These are phyloP conservation scores for Melikaiella ostensackeni DNA, from an alignment of 2,888 invertebrate genomes.

Conservation along the genomic window DNA sequence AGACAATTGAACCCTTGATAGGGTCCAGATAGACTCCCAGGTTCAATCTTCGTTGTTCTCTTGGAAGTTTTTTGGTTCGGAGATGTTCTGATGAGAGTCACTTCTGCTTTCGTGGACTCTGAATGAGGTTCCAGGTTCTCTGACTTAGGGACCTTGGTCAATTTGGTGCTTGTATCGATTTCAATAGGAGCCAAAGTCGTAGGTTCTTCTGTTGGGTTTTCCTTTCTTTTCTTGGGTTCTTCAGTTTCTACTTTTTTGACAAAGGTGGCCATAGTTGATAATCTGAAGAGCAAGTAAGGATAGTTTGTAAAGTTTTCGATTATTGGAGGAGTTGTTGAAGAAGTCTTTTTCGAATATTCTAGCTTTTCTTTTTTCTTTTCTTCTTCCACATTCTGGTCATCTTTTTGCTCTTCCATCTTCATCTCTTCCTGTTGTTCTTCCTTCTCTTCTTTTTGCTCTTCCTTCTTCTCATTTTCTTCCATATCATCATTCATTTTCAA, in stretches of 20 bases:
- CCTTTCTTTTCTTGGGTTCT: not conserved
- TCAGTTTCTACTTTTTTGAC: not conserved
- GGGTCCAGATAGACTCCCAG: conserved; percentile 43
- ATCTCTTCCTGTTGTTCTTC: not conserved
- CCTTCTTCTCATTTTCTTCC: not conserved
- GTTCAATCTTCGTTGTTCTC: conserved; percentile 39
- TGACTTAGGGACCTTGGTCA: conserved; percentile 30
- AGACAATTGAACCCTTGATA: conserved; percentile 79
- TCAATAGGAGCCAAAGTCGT: not conserved
- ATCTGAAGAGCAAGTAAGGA: conserved; percentile 57
- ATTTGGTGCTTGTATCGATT: not conserved
- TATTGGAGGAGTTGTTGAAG: not conserved
- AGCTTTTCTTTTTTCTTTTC: not conserved
- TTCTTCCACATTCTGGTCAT: not conserved
- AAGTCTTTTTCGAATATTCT: not conserved
- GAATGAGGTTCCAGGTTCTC: conserved; percentile 39
- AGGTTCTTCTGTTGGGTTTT: not conserved
- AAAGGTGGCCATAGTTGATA: conserved; percentile 38
- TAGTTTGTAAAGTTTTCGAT: conserved; percentile 51
- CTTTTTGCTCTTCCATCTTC: not conserved
- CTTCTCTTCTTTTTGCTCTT: not conserved
- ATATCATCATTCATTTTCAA: not conserved
- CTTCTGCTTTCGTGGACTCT: conserved; percentile 8
- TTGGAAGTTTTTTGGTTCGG: conserved; percentile 35
- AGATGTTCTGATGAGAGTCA: conserved; percentile 14